Percentiles rank a stretch among this genome's conserved stretches.
Conservation (phyloP, 2,113 vertebrate species). For the Circaetus cinerascens region DNA sequence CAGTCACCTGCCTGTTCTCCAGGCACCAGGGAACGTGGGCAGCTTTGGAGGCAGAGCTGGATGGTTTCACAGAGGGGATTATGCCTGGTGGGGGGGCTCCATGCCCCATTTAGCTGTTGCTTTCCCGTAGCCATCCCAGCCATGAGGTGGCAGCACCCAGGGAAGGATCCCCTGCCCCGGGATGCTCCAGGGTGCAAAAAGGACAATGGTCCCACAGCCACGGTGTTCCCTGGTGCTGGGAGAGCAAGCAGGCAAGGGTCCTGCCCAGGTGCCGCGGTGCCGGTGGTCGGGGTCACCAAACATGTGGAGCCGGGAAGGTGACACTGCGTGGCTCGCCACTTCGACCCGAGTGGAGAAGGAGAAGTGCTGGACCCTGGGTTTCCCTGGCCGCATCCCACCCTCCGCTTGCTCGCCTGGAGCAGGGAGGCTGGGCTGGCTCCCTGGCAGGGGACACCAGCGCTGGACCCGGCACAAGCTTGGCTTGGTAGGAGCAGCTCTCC, state of each 20-base stretch:
- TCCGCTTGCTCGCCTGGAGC: neutral
- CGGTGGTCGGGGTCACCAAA: neutral
- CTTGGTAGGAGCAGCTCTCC: neutral
- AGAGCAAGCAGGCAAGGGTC: neutral
- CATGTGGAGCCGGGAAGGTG: neutral
- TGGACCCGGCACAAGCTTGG: neutral
- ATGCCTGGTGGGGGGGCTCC: neutral
- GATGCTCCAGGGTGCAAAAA: neutral
- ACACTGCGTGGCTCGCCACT: rapidly evolving
- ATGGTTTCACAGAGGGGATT: neutral
- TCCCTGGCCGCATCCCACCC: neutral
- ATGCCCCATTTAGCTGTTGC: neutral
- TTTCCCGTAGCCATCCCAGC: neutral
- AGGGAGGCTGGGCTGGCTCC: neutral
- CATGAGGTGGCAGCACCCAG: neutral
- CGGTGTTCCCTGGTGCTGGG: rapidly evolving
- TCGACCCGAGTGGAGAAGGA: rapidly evolving
- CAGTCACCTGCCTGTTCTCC: neutral
- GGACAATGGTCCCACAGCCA: neutral
- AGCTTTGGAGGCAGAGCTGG: neutral
- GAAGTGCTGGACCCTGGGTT: neutral
- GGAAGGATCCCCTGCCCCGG: neutral
- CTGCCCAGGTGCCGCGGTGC: neutral
- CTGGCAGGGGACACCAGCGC: neutral
- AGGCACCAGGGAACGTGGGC: neutral